Evolutionary conservation across 2,113 vertebrate genomes (phyloP), one percentile per base, ranked within the genome.

Genomic region (Engraulis encrasicolus): DNA sequence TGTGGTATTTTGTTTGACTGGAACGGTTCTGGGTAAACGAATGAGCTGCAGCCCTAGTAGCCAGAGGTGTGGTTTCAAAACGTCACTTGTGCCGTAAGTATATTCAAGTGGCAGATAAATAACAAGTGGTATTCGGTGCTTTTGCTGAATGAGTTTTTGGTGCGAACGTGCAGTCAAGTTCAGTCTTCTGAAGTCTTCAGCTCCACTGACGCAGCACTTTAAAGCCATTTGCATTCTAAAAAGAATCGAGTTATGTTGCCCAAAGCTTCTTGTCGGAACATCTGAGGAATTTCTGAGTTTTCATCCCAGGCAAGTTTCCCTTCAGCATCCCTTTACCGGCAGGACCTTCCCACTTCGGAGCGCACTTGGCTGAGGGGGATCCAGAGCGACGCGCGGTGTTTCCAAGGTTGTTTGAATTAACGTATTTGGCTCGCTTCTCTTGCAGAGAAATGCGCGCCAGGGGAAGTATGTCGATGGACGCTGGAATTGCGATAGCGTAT

Each of bases 11-110:
- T 34, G 66, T 31, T 15, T 1, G 66, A 74, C 66, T 66, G 58
- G 58, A 66, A 66, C 58, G 58, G 58, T 66, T 66, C 58, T 66
- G 58, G 58, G 6, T 5, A 19, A 27, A 74, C 66, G 31, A 15
- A 74, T 74, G 66, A 27, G 61, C 61, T 58, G 54, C 20, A 34
- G 66, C 66, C 11, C 2, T 12, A 17, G 66, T 31, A 74, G 66
- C 9, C 66, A 74, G 66, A 74, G 66, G 66, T 74, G 66, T 74
- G 66, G 66, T 74, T 74, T 74, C 34, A 74, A 66, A 34, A 74
- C 66, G 66, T 74, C 66, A 74, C 31, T 74, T 74, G 66, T n/a
- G n/a, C n/a, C n/a, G n/a, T 31, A 27, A 74, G 23, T 74, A 74
- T 15, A 36, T 34, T 74, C 27, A 74, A 74, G 66, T 34, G 27